A percentile compares a stretch with the other conserved stretches of the same genome.
Conservation (phyloP, 2,797 vertebrate species). For the Molossus molossus region DNA sequence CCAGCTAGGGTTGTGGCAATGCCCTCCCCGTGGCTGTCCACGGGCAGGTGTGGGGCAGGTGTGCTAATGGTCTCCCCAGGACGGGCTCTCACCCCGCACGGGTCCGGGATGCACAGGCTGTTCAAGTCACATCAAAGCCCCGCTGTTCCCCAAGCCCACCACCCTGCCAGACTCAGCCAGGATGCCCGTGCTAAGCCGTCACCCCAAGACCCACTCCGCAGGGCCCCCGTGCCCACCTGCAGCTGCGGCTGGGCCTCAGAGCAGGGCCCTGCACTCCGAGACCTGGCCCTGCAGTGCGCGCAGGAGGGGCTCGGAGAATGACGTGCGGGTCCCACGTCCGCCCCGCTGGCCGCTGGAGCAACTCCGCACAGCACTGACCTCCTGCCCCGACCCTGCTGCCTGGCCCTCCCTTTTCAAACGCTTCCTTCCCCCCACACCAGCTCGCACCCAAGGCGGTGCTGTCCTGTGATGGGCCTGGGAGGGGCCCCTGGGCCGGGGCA, state of each 20-base stretch:
- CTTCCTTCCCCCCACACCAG: no score
- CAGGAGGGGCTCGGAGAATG: not conserved
- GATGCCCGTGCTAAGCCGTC: fast-evolving
- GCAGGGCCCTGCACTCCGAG: fast-evolving
- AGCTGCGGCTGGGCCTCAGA: not conserved
- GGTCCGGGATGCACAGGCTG: fast-evolving
- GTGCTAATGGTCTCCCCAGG: fast-evolving
- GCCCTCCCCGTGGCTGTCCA: fast-evolving
- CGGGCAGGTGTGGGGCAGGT: fast-evolving
- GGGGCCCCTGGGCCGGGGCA: fast-evolving
- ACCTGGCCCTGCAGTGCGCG: fast-evolving
- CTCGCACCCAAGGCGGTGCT: no score
- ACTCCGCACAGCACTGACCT: fast-evolving
- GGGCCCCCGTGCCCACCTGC: no score
- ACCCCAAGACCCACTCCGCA: not conserved
- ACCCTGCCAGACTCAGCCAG: not conserved
- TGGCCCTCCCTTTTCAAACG: no score
- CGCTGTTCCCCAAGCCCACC: fast-evolving
- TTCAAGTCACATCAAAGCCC: fast-evolving
- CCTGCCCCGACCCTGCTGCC: not conserved
- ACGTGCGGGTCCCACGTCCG: not conserved
- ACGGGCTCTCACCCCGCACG: fast-evolving
- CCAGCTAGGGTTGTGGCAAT: fast-evolving
- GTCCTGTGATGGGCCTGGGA: not conserved
- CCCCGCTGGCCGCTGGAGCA: fast-evolving